These are phyloP conservation scores for Cephus runcator DNA, from an alignment of 2,888 invertebrate genomes.

Conservation along the genomic window DNA sequence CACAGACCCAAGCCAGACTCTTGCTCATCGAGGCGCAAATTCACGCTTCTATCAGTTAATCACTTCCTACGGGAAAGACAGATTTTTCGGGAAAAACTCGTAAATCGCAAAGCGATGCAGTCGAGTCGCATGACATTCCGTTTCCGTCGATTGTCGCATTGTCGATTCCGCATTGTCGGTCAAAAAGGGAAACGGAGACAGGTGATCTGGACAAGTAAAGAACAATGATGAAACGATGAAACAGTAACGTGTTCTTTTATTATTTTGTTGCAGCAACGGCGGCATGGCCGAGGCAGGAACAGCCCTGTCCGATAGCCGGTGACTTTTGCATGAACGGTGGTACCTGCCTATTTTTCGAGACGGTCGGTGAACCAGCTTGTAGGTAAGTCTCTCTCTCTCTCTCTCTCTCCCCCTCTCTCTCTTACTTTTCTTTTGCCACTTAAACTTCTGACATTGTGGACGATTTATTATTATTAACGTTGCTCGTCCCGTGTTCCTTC, in stretches of 20 bases:
- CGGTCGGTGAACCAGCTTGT: slow-evolving; percentile 85
- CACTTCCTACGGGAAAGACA: neutral
- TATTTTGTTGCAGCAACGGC: slow-evolving; percentile 65
- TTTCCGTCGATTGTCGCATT: no score
- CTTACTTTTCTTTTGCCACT: no score
- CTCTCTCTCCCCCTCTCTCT: no score
- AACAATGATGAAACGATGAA: no score
- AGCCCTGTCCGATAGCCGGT: slow-evolving; percentile 75
- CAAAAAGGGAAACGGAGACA: no score
- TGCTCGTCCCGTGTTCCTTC: no score
- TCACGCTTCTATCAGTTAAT: slow-evolving; percentile 21
- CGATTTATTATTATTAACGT: no score
- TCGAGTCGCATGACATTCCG: slow-evolving; percentile 22
- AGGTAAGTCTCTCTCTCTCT: slow-evolving; percentile 74
- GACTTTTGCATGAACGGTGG: slow-evolving; percentile 90
- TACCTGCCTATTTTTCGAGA: slow-evolving; percentile 83
- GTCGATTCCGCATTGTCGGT: no score
- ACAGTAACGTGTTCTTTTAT: slow-evolving; percentile 21
- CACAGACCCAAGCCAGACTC: slow-evolving; percentile 48
- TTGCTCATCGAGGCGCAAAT: slow-evolving; percentile 52
- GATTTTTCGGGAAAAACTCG: slow-evolving; percentile 44
- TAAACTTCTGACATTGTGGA: no score
- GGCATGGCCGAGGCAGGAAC: slow-evolving; percentile 71
- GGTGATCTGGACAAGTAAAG: neutral
- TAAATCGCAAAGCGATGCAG: slow-evolving; percentile 43